phyloP scores from a whole-genome alignment of 2,888 invertebrate species.

The Hirtodrosophila trivittata region DNA sequence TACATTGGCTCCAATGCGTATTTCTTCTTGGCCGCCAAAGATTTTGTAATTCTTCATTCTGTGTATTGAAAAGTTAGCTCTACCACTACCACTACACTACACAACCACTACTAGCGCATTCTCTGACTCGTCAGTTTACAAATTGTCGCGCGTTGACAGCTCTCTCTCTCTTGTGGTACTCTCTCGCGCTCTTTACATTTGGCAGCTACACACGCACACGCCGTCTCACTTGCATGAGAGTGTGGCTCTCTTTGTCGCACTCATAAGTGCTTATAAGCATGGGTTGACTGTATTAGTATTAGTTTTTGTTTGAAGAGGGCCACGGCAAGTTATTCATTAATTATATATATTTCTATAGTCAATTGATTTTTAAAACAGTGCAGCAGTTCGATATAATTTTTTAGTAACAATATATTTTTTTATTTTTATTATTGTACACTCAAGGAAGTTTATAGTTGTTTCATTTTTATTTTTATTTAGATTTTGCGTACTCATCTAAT shows the following conservation, averaged over 20 bases:
- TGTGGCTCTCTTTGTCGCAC: constrained; percentile 64
- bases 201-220: constrained; percentile 57
- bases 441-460: too few relatives aligned
- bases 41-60: constrained; percentile 61
- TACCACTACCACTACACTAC: constrained; percentile 28
- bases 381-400: too few relatives aligned
- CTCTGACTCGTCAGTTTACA: constrained; percentile 66
- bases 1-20: constrained; percentile 19
- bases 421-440: not conserved
- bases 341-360: constrained; percentile 38
- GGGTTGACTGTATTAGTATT: constrained; percentile 69
- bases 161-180: constrained; percentile 15
- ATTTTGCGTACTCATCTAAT: too few relatives aligned
- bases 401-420: not conserved
- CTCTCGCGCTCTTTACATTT: constrained; percentile 66
- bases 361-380: constrained; percentile 8
- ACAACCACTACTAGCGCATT: constrained; percentile 43
- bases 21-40: constrained; percentile 50
- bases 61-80: constrained; percentile 70
- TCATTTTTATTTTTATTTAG: constrained; percentile 78
- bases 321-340: constrained; percentile 67
- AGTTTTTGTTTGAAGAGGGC: constrained; percentile 77
- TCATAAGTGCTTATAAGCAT: constrained; percentile 40
- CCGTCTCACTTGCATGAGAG: constrained; percentile 64
- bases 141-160: constrained; percentile 69